phyloP scores from a whole-genome alignment of 2,113 vertebrate genomes.

The Heliornis fulica region DNA sequence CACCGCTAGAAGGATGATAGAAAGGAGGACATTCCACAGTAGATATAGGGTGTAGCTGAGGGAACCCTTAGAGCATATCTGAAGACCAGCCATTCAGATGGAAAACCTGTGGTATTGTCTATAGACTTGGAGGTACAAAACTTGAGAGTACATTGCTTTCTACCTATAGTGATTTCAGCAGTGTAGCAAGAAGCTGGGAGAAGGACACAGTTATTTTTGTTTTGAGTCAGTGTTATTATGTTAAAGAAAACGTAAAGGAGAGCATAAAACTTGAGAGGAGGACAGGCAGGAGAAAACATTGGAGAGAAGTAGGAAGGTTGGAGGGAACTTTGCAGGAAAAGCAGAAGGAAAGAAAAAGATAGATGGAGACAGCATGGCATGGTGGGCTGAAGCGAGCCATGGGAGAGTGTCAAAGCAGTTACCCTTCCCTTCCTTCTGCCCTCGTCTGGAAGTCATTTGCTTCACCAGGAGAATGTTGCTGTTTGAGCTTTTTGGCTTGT shows the following conservation, averaged over 20 bases:
- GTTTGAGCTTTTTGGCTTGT: neutral
- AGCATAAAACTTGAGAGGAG: neutral
- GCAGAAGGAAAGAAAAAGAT: neutral
- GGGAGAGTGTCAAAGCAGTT: neutral
- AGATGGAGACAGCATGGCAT: rapidly evolving
- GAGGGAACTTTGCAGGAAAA: neutral
- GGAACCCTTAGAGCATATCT: neutral
- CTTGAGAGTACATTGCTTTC: neutral
- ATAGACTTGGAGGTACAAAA: neutral
- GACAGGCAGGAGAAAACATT: neutral
- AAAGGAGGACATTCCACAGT: neutral
- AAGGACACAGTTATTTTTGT: neutral
- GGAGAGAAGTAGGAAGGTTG: neutral
- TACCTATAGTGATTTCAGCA: neutral
- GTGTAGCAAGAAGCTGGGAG: neutral
- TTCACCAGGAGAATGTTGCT: neutral
- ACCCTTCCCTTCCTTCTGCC: neutral
- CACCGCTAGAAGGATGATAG: neutral
- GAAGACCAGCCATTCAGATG: neutral
- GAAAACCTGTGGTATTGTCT: neutral
- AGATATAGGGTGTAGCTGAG: neutral
- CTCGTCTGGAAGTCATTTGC: neutral
- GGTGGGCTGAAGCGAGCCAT: neutral
- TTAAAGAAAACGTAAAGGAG: neutral
- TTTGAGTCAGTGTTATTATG: neutral